Base-by-base conservation (phyloP, 2,888 invertebrate genomes). In the Cartodere bifasciata region DNA sequence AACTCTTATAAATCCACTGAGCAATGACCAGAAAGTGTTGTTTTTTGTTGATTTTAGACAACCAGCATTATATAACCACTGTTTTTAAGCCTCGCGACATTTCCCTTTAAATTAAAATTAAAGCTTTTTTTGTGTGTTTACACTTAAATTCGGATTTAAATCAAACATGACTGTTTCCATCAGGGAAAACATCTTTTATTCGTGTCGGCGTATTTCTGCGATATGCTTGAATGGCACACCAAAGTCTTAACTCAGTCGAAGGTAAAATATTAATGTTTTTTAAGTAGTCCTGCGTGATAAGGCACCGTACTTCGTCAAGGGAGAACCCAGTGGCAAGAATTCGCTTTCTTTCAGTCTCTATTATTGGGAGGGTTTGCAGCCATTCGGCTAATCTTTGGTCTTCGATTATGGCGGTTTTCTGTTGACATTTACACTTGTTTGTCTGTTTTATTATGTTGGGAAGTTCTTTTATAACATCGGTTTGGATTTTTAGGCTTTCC, bases 241-340 rank as follows among this genome's bases (percentile, higher is more conserved):
- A 92, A 38, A 92, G 64, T 32, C 81, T 72, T 26, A 90, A 71
- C 53, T 88, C 83, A 13, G 83, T 69, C 22, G 90, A 90, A 30
- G 84, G 80, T 53, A 83, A 79, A 34, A 94, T 67, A 29, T 78
- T 75, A 33, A 91, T 63, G 47, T 75, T 72, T 31, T 78, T 67
- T 31, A 95, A 62, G 59, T 95, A 94, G 29, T 87, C 80, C 44
- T 86, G 70, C 11, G 78, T 79, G 46, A 87, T 73, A 46, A 82
- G 73, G 38, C 72, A 72, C 37, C 91, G 58, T 29, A 95, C 63
- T 56, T 92, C 90, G 15, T 75, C 70, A 38, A 86, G 68, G 1
- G 77, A 73, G 56, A 81, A 92, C 40, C 81, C 78, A 55, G 91
- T 84, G 13, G 64, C 58, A 2, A 75, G 55, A 44, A 91, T 75